Conservation (phyloP, 2,113 vertebrate genomes). For the Oreochromis tanganicae region DNA sequence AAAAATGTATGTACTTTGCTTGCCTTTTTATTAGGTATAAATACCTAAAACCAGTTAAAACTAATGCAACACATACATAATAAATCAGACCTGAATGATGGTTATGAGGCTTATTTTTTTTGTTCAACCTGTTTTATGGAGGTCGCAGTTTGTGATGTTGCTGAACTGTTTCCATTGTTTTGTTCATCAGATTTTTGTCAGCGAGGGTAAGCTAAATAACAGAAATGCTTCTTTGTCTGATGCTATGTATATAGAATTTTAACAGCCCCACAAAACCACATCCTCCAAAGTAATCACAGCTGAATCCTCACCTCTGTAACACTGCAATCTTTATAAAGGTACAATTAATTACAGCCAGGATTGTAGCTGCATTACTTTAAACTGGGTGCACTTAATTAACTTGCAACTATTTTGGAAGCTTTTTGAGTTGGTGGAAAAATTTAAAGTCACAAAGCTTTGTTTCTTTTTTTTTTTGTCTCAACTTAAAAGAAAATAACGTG, state of each 20-base stretch:
- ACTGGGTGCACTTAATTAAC: neutral
- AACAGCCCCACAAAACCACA: neutral
- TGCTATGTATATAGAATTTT: neutral
- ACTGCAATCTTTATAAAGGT: neutral
- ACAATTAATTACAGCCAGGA: neutral
- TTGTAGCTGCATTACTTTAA: neutral
- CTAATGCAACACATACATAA: neutral
- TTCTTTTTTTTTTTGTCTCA: neutral
- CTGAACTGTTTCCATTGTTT: neutral
- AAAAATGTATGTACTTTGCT: neutral
- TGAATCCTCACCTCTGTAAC: neutral
- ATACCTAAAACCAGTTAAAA: neutral
- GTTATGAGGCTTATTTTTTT: neutral
- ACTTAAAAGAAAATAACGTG: neutral
- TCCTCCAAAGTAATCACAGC: neutral
- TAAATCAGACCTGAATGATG: neutral
- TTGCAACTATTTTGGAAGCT: neutral
- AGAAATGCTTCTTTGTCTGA: neutral
- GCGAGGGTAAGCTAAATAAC: neutral
- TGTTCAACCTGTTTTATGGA: neutral
- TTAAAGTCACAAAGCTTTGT: neutral
- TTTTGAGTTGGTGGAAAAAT: neutral
- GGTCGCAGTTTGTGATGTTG: neutral
- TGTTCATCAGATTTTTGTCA: neutral
- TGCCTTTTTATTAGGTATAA: neutral